phyloP scores from a whole-genome alignment of 2,888 invertebrate species.

The Noctua fimbriata region DNA sequence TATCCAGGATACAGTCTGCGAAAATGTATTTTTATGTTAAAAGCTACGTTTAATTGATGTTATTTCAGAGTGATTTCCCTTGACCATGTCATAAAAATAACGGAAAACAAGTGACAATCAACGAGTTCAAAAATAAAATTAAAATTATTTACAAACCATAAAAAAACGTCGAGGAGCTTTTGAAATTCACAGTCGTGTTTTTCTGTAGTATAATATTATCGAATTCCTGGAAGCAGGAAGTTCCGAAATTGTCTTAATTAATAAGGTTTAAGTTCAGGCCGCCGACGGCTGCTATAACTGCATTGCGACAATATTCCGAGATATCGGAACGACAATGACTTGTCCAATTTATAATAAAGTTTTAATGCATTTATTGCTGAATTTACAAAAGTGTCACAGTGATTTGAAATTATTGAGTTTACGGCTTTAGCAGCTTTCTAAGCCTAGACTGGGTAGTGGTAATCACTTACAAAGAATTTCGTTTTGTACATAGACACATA shows the following conservation, averaged over 20 bases:
- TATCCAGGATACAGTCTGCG: too few species aligned
- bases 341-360: slow-evolving; percentile 24
- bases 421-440: not conserved
- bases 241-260: slow-evolving; percentile 48
- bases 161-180: not conserved
- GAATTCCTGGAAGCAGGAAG: slow-evolving; percentile 13
- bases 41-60: not conserved
- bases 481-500: not conserved
- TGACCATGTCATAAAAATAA: not conserved
- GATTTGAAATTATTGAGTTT: not conserved
- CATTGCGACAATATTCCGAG: slow-evolving; percentile 54
- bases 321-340: slow-evolving; percentile 25
- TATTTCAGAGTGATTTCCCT: not conserved
- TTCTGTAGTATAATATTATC: not conserved
- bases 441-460: not conserved
- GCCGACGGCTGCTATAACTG: slow-evolving; percentile 34
- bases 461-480: not conserved
- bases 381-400: not conserved
- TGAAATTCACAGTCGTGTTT: slow-evolving; percentile 2
- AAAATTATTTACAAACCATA: not conserved
- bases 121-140: not conserved
- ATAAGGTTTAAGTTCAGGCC: slow-evolving; percentile 38
- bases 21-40: not conserved
- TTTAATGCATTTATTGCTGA: not conserved
- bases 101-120: not conserved